Evolutionary conservation across 1,140 invertebrate genomes (phyloP).

Genomic region (Macrostomum lignano): DNA sequence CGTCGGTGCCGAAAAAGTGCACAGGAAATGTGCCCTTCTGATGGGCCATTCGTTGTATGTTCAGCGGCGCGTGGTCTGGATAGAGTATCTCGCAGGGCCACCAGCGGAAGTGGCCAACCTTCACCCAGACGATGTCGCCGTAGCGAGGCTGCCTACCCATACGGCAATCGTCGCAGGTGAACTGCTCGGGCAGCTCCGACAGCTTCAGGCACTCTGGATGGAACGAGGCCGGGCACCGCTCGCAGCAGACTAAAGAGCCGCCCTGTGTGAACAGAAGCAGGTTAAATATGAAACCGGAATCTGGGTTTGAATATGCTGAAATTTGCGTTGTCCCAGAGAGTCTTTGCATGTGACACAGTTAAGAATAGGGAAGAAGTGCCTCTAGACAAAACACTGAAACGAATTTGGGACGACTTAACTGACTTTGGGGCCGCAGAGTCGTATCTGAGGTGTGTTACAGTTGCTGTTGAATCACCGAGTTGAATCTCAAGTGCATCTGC

Average conservation of each 20-base stretch:
- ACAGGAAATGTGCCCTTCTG: slow-evolving; percentile 59
- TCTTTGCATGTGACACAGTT: too few relatives aligned
- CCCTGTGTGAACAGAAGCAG: slow-evolving; percentile 33
- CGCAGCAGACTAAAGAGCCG: slow-evolving; percentile 46
- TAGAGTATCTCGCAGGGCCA: slow-evolving; percentile 67
- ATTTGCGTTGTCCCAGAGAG: too few relatives aligned
- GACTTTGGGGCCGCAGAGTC: too few relatives aligned
- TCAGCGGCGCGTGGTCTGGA: slow-evolving; percentile 50
- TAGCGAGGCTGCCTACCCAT: slow-evolving; percentile 53
- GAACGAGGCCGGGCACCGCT: not conserved
- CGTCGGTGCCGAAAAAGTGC: slow-evolving; percentile 61
- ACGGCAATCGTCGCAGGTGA: slow-evolving; percentile 52
- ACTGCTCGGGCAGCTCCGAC: slow-evolving; percentile 35
- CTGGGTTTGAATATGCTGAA: too few relatives aligned
- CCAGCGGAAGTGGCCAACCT: slow-evolving; percentile 35
- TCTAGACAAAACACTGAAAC: too few relatives aligned
- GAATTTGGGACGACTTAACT: too few relatives aligned
- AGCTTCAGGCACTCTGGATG: not conserved
- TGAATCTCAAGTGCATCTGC: too few relatives aligned
- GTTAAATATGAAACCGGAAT: not conserved
- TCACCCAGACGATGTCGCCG: slow-evolving; percentile 58
- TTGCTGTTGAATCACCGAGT: too few relatives aligned
- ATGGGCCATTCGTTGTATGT: slow-evolving; percentile 42
- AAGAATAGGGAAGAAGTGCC: too few relatives aligned
- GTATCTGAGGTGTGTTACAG: too few relatives aligned